Conservation (phyloP, 2,888 invertebrate species). For the Drosophila ezoana region DNA sequence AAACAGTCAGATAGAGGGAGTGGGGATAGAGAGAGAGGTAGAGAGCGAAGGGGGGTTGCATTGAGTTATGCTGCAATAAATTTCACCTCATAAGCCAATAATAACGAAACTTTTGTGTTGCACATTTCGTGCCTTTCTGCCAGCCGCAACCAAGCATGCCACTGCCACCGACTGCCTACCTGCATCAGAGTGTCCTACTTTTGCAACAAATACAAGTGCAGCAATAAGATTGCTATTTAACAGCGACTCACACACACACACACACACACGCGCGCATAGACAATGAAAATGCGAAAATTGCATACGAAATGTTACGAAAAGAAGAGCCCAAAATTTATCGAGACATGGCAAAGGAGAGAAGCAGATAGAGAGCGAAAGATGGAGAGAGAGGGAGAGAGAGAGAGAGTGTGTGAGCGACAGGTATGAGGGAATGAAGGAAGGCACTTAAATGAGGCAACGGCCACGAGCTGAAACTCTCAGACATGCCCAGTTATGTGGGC, state of each 20-base stretch:
- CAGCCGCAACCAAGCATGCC: slow-evolving; percentile 36
- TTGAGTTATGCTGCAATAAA: slow-evolving; percentile 79
- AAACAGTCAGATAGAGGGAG: not conserved
- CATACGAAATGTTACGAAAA: slow-evolving; percentile 67
- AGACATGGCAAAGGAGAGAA: slow-evolving; percentile 35
- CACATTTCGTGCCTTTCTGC: slow-evolving; percentile 63
- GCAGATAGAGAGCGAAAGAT: no score
- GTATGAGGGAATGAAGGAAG: slow-evolving; percentile 23
- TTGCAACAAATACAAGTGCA: slow-evolving; percentile 76
- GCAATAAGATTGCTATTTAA: slow-evolving; percentile 66
- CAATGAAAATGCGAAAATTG: slow-evolving; percentile 69
- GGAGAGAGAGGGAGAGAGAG: slow-evolving; percentile 1
- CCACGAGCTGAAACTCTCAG: slow-evolving; percentile 39
- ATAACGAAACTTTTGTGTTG: slow-evolving; percentile 79
- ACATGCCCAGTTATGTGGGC: slow-evolving; percentile 26
- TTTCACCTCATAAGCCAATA: slow-evolving; percentile 80
- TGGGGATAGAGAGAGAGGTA: not conserved
- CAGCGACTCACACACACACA: slow-evolving; percentile 34
- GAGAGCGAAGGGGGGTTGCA: slow-evolving; percentile 22
- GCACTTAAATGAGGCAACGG: slow-evolving; percentile 39
- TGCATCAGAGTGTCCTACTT: slow-evolving; percentile 79
- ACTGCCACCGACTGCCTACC: slow-evolving; percentile 45
- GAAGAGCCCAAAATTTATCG: slow-evolving; percentile 69
- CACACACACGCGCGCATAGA: slow-evolving; percentile 20
- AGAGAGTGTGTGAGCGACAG: not conserved